Percentiles rank a stretch among this genome's conserved stretches.
These are phyloP conservation scores for Dasyornis broadbenti DNA, from an alignment of 2,113 vertebrate species.

Conservation along the genomic window DNA sequence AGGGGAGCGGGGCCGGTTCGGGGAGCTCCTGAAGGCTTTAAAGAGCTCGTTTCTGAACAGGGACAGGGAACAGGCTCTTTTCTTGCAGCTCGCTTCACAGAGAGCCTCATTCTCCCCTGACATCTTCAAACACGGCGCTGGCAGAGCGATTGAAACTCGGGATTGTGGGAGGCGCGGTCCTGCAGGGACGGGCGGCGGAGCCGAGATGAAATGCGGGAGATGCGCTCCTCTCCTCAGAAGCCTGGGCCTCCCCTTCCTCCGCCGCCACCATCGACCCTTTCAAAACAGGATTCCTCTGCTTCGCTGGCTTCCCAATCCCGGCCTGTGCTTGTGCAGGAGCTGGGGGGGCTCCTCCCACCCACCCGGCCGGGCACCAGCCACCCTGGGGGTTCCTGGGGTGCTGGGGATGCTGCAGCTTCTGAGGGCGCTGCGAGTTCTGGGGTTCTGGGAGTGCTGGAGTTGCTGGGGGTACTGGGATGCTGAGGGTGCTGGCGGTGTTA, in stretches of 20 bases:
- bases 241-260: neutral
- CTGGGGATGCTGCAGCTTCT: rapidly evolving
- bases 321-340: neutral
- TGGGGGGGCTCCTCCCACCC: neutral
- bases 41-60: neutral
- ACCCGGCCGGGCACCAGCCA: rapidly evolving
- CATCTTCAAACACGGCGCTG: neutral
- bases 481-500: neutral
- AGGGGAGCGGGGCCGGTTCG: neutral
- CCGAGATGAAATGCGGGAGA: neutral
- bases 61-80: neutral
- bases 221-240: neutral
- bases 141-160: neutral
- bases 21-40: neutral
- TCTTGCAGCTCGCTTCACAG: conserved; percentile 17
- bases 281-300: neutral
- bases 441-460: rapidly evolving
- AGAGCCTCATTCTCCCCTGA: neutral
- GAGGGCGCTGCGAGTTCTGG: rapidly evolving
- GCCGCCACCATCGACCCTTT: neutral
- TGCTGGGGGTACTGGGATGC: neutral
- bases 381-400: neutral
- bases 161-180: neutral
- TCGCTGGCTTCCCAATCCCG: neutral
- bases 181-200: neutral